A percentile compares a stretch with the other conserved stretches of the same genome.
phyloP scores from a whole-genome alignment of 1,140 invertebrate genomes.

The Drosophila fuyamai region DNA sequence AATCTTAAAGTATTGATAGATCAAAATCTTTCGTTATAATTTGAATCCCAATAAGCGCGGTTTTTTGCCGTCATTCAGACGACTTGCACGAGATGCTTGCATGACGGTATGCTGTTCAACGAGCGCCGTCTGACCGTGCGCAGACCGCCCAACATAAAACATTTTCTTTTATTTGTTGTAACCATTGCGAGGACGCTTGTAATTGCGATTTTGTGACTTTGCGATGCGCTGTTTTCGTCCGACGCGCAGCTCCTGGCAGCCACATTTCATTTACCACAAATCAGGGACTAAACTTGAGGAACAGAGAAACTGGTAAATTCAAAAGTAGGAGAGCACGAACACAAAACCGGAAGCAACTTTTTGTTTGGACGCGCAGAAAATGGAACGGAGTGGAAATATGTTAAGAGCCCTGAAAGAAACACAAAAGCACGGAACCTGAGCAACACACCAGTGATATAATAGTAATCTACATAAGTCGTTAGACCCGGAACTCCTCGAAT shows the following conservation, averaged over 20 bases:
- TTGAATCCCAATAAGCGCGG: background rate
- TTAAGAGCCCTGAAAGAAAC: slow-evolving; percentile 14
- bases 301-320: slow-evolving; percentile 24
- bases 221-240: slow-evolving; percentile 14
- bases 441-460: slow-evolving; percentile 47
- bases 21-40: background rate
- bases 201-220: slow-evolving; percentile 29
- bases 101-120: slow-evolving; percentile 27
- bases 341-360: slow-evolving; percentile 18
- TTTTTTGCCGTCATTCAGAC: background rate
- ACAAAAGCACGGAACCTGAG: slow-evolving; percentile 43
- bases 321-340: background rate
- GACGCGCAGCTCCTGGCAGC: slow-evolving; percentile 12
- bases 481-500: background rate
- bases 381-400: slow-evolving; percentile 20
- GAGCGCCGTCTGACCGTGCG: slow-evolving; percentile 26
- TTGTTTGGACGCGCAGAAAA: slow-evolving; percentile 23
- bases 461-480: slow-evolving; percentile 17
- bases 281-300: background rate
- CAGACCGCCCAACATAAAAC: slow-evolving; percentile 43
- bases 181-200: slow-evolving; percentile 50
- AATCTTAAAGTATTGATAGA: too few relatives aligned
- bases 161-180: slow-evolving; percentile 69
- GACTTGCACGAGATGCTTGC: background rate
- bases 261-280: background rate